phyloP scores from a whole-genome alignment of 2,888 invertebrate species.

The Tinea trinotella region DNA sequence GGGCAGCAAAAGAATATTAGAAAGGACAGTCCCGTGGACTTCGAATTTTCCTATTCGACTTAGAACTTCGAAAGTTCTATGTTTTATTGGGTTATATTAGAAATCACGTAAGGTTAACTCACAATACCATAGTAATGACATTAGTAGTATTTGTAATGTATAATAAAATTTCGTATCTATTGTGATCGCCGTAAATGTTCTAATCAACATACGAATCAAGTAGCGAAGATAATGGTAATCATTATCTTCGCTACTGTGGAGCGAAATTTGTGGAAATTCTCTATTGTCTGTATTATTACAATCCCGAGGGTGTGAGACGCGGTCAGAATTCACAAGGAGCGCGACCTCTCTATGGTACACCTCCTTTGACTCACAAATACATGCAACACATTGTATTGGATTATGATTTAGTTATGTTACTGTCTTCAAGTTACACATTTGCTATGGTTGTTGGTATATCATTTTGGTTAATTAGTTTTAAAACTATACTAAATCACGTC shows the following conservation, averaged over 20 bases:
- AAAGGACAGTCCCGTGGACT: no score
- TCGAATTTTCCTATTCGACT: no score
- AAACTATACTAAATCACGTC: neutral
- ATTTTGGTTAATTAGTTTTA: neutral
- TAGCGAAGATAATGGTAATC: no score
- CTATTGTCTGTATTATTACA: conserved; percentile 17
- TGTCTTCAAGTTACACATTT: neutral
- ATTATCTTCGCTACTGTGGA: conserved; percentile 14
- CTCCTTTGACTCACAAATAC: conserved; percentile 6
- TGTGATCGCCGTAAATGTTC: conserved; percentile 1
- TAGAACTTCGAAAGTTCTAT: no score
- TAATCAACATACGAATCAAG: conserved; percentile 14
- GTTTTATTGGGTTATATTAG: no score
- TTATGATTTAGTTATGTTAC: conserved; percentile 10
- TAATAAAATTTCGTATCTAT: conserved; percentile 6
- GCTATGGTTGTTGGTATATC: no score
- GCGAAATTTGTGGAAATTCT: conserved; percentile 15
- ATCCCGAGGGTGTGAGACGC: conserved; percentile 9
- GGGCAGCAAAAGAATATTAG: no score
- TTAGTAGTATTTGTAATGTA: neutral
- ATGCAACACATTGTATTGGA: neutral
- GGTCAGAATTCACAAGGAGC: conserved; percentile 19
- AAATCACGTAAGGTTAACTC: no score
- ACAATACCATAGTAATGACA: no score
- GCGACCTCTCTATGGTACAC: neutral